Evolutionary conservation across 2,888 invertebrate species (phyloP), one percentile per base, ranked within the genome.

Genomic region (Idaea dimidiata): DNA sequence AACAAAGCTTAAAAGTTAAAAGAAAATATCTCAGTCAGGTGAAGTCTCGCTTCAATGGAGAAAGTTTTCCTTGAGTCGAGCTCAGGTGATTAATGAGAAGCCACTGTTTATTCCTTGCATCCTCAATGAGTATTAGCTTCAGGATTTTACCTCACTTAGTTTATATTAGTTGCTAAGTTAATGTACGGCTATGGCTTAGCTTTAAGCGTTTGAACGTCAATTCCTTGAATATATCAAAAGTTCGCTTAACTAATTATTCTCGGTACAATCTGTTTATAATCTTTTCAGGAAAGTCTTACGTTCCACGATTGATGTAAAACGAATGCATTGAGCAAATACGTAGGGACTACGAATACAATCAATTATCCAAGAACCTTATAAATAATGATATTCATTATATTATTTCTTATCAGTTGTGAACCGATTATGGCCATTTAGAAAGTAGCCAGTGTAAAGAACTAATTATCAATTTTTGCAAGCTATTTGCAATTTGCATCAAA

Each of bases 1-100:
- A 89, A 88, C 85, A 86, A 88, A 88, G 90, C 91, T 92, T 91
- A 91, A 89, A 91, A 91, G 91, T 91, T 91, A 91, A 89, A 89
- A 89, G 90, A 91, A 91, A 91, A 89, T 89, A 89, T 86, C 86
- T 86, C 78, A 89, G 88, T 89, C 90, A 89, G 91, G 89, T 91
- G 84, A 84, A 88, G 87, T 84, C 82, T 78, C 80, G 74, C 80
- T 79, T 83, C 86, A 87, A 89, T 88, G 89, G 89, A 86, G 84
- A 83, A 90, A 91, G 89, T 91, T 90, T 84, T 75, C 74, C 72
- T 71, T 71, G 77, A 68, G 72, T 66, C 67, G 71, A 70, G 72
- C 71, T 72, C 71, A 70, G 73, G 89, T 91, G 90, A 91, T 90
- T 91, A 90, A 91, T 90, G 91, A 88, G 85, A 70, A 76, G 79